Conservation (phyloP, 2,113 vertebrate species). For the Atherinomorus stipes region DNA sequence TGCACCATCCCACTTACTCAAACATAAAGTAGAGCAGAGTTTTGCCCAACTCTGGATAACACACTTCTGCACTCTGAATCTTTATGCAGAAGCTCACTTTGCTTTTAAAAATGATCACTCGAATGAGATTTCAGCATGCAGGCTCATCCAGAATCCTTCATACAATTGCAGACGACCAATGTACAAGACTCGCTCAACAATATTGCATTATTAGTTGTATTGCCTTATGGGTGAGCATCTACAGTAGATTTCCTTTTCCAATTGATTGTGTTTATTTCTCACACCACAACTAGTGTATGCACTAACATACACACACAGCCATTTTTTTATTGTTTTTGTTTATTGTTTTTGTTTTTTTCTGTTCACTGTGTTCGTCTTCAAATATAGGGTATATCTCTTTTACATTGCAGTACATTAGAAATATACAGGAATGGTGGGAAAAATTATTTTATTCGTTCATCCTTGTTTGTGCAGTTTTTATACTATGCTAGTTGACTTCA, state of each 20-base stretch:
- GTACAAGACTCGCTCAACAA: conserved; percentile 19
- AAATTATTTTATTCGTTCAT: no score
- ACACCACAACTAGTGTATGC: conserved; percentile 31
- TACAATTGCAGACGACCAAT: not conserved
- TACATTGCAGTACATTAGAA: no score
- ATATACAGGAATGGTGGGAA: no score
- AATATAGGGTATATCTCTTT: not conserved
- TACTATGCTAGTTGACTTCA: no score
- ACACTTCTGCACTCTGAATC: not conserved
- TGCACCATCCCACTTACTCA: not conserved
- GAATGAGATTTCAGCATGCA: conserved; percentile 8
- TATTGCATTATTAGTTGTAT: conserved; percentile 34
- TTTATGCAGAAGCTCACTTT: not conserved
- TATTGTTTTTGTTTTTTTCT: not conserved
- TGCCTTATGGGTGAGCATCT: conserved; percentile 30
- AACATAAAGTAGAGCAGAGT: not conserved
- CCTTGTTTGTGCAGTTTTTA: no score
- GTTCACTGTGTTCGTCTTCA: not conserved
- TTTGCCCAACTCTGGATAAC: not conserved
- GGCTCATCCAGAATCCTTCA: conserved; percentile 26
- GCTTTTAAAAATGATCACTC: not conserved
- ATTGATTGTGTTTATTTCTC: conserved; percentile 29
- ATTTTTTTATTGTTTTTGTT: no score
- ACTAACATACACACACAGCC: not conserved
- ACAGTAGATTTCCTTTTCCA: conserved; percentile 37